These are phyloP conservation scores for Montipora capitata DNA, from an alignment of 92 coral and sea anemone species.

Conservation along the genomic window DNA sequence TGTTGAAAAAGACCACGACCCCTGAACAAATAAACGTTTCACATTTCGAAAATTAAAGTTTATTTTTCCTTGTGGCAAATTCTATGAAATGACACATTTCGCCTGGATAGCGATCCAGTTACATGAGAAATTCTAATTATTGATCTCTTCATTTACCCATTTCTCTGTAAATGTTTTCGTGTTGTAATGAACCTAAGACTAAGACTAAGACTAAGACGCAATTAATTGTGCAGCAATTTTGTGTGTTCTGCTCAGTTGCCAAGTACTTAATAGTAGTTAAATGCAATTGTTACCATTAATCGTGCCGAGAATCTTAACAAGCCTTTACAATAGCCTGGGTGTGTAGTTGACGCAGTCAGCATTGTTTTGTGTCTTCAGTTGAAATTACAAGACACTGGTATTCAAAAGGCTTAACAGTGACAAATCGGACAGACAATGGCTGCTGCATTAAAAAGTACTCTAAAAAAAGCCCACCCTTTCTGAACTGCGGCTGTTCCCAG, in stretches of 20 bases:
- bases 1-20: conserved; percentile 16
- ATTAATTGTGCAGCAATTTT: background rate
- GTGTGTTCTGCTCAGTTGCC: background rate
- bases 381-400: background rate
- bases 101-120: conserved; percentile 14
- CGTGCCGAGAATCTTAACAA: background rate
- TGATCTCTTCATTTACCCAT: conserved; percentile 1
- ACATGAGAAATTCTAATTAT: conserved; percentile 14
- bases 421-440: no score
- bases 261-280: background rate
- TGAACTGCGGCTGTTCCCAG: no score
- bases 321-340: background rate
- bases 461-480: no score
- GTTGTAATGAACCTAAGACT: conserved; percentile 6
- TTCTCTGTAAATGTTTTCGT: conserved; percentile 5
- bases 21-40: conserved; percentile 41
- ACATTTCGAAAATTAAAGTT: conserved; percentile 49
- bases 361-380: conserved; percentile 1
- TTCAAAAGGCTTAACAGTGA: no score
- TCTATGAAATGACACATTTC: conserved; percentile 23
- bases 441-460: no score
- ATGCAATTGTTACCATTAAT: background rate
- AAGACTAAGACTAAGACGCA: background rate
- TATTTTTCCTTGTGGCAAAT: conserved; percentile 30
- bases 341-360: background rate